Conservation (phyloP, 2,888 invertebrate genomes). For the Cheilosia vernalis region DNA sequence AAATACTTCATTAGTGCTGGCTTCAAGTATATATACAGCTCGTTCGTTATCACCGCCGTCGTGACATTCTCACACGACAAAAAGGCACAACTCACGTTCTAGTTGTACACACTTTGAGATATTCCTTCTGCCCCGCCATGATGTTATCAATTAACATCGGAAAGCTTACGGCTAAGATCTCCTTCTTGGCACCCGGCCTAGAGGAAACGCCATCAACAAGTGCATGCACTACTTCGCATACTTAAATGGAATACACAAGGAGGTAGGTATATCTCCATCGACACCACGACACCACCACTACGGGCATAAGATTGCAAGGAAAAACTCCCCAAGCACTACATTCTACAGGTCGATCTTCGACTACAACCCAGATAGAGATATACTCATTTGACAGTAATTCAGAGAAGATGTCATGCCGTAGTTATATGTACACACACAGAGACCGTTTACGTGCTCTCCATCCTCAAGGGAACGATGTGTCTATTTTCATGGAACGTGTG, state of each 20-base stretch:
- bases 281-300: not conserved
- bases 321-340: constrained; percentile 26
- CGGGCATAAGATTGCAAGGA: constrained; percentile 13
- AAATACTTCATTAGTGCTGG: constrained; percentile 10
- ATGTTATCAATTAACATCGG: constrained; percentile 60
- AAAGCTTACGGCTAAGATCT: constrained; percentile 28
- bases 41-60: constrained; percentile 25
- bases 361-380: constrained; percentile 31
- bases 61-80: constrained; percentile 9
- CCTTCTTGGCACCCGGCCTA: not conserved
- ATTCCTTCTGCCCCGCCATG: not conserved
- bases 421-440: not conserved
- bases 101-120: not conserved
- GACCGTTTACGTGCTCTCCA: not conserved
- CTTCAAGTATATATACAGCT: not conserved
- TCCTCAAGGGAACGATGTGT: not conserved
- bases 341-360: constrained; percentile 51
- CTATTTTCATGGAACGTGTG: not conserved
- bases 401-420: constrained; percentile 1
- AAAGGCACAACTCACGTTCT: constrained; percentile 1
- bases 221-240: constrained; percentile 36
- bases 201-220: constrained; percentile 51
- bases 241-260: constrained; percentile 51
- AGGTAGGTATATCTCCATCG: constrained; percentile 21
- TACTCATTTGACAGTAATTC: constrained; percentile 29